phyloP scores from a whole-genome alignment of 92 coral and sea anemone genomes.

The Scolanthus callimorphus region DNA sequence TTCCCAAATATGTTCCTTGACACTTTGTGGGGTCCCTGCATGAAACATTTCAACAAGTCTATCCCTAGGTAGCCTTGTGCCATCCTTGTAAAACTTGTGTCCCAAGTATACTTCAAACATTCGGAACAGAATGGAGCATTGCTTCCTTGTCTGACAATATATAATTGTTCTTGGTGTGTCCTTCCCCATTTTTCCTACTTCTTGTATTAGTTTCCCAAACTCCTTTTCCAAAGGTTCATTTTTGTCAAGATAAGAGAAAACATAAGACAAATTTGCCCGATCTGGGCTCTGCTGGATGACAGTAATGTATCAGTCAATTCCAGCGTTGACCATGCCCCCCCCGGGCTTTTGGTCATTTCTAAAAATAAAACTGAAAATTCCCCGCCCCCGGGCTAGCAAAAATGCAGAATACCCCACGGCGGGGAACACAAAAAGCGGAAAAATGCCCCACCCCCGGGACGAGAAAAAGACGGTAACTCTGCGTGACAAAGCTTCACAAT shows the following conservation, averaged over 20 bases:
- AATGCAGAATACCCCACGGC: too few species aligned
- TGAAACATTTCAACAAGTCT: constrained; percentile 36
- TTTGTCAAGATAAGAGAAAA: constrained; percentile 47
- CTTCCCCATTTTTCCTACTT: constrained; percentile 24
- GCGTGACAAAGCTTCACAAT: too few species aligned
- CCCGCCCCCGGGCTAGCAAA: too few species aligned
- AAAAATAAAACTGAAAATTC: too few species aligned
- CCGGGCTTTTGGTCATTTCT: too few species aligned
- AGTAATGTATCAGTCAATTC: too few species aligned
- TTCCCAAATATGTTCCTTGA: constrained; percentile 25
- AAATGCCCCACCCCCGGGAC: too few species aligned
- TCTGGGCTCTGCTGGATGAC: constrained; percentile 58
- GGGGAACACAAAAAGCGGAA: too few species aligned
- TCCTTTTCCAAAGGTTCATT: constrained; percentile 32
- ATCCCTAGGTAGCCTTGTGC: constrained; percentile 13
- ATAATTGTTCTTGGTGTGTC: constrained; percentile 56
- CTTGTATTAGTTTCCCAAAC: constrained; percentile 50
- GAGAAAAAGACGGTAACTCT: too few species aligned
- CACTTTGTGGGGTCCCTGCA: constrained; percentile 25
- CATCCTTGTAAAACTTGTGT: constrained; percentile 24
- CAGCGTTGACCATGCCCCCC: too few species aligned
- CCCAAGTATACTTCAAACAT: constrained; percentile 59
- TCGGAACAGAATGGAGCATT: constrained; percentile 54
- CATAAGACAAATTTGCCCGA: constrained; percentile 35
- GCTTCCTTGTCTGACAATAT: constrained; percentile 78